Conservation (phyloP, 2,797 vertebrate genomes). For the Limosa lapponica region DNA sequence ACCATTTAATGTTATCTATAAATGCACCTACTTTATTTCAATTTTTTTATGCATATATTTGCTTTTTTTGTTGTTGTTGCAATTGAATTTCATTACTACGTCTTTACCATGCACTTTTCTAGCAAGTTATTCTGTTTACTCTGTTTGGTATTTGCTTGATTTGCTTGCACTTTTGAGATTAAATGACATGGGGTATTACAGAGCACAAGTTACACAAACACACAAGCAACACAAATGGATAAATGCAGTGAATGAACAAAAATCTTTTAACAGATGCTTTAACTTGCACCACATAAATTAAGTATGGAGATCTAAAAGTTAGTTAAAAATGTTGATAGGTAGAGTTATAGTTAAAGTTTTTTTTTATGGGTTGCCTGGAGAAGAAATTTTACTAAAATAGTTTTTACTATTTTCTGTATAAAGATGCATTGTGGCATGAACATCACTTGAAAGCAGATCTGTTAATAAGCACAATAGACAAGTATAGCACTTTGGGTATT, state of each 20-base stretch:
- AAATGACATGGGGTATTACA: background rate
- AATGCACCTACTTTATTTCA: background rate
- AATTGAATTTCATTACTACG: background rate
- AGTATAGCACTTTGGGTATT: background rate
- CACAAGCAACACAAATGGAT: background rate
- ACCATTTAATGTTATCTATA: background rate
- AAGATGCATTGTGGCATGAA: background rate
- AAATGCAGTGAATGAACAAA: background rate
- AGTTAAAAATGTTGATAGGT: conserved; percentile 56
- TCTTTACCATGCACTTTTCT: background rate
- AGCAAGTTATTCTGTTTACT: conserved; percentile 18
- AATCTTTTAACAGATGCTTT: background rate
- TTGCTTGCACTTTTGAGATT: conserved; percentile 33
- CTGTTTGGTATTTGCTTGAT: background rate
- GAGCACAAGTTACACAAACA: background rate
- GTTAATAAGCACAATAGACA: background rate
- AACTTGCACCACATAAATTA: conserved; percentile 34
- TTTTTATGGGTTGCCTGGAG: background rate
- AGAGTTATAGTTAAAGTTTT: background rate
- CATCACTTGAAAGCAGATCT: background rate
- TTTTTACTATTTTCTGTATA: background rate
- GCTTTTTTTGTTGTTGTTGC: too few relatives aligned
- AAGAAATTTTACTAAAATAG: background rate
- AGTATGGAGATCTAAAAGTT: conserved; percentile 42
- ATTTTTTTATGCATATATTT: background rate